Evolutionary conservation across 2,797 vertebrate species (phyloP), one percentile per base, ranked within the genome.

Genomic region (Pangasius krempfi): DNA sequence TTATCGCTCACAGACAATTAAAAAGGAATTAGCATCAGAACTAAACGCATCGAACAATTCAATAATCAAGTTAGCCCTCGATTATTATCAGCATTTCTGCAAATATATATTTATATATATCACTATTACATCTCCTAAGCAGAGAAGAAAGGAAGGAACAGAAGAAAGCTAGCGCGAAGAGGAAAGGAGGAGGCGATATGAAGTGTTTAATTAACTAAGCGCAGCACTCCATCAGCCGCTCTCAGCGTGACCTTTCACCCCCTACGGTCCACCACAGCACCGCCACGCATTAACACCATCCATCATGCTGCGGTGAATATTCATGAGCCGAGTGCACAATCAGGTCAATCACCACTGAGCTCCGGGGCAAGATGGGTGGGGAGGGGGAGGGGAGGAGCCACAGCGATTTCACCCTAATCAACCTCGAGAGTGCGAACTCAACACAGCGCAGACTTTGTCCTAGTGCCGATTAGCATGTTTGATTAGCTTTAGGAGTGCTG

Each of bases 231-330:
- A 54, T 84, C 70, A 62, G 81, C 81, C 86, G 68, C 80, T 84
- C 90, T 76, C 62, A 81, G 86, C 60, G 33, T 87, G 86, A 88
- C 88, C 90, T 88, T 78, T 90, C 37, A 54, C 84, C 88, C 80
- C 90, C 58, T 47, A 52, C 47, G 52, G 89, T 84, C 86, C 83
- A 62, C 33, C 88, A 88, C 91, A 89, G 84, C 89, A 44, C 88
- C 86, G 88, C 89, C 5, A 6, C 58, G 58, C 85, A 90, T 86
- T 84, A 70, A 86, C 88, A 85, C 84, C 94, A 92, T 94, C 93
- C 93, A 94, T 95, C 93, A 95, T 88, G 89, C 79, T 18, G 64
- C 54, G 62, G 90, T 95, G 93, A 94, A 95, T 95, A 96, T 96
- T 95, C 93, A 96, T 95, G 92, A 93, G 89, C 89, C 91, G 90